A percentile compares a stretch with the other conserved stretches of the same genome.
phyloP scores from a whole-genome alignment of 2,797 vertebrate species.

The Gallinago stenura region DNA sequence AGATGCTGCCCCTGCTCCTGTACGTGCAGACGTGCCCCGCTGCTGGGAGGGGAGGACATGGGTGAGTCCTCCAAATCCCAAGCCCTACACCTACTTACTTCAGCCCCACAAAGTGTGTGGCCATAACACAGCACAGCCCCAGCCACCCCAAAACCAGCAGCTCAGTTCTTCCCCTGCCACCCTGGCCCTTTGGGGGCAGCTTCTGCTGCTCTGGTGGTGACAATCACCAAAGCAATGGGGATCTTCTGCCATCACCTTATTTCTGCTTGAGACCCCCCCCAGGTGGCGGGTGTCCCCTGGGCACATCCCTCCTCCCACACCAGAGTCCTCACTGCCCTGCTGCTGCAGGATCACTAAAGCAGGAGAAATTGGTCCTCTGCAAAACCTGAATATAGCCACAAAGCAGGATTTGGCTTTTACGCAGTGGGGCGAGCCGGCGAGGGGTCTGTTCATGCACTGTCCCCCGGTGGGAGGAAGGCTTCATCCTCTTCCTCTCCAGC shows the following conservation, averaged over 20 bases:
- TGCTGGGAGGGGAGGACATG: neutral
- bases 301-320: neutral
- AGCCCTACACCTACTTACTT: neutral
- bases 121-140: neutral
- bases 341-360: neutral
- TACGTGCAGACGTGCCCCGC: neutral
- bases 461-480: neutral
- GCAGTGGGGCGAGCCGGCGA: accelerated
- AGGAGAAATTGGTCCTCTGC: neutral
- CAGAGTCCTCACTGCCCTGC: neutral
- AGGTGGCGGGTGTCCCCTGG: neutral
- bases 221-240: accelerated
- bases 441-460: neutral
- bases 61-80: neutral
- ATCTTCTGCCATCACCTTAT: neutral
- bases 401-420: accelerated
- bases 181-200: neutral
- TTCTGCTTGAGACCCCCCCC: neutral
- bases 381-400: neutral
- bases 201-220: neutral
- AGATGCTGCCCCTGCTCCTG: neutral
- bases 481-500: neutral
- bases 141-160: neutral
- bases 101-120: neutral
- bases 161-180: neutral